These are phyloP conservation scores for Crax fasciolata DNA, from an alignment of 2,797 vertebrate species.

Conservation along the genomic window DNA sequence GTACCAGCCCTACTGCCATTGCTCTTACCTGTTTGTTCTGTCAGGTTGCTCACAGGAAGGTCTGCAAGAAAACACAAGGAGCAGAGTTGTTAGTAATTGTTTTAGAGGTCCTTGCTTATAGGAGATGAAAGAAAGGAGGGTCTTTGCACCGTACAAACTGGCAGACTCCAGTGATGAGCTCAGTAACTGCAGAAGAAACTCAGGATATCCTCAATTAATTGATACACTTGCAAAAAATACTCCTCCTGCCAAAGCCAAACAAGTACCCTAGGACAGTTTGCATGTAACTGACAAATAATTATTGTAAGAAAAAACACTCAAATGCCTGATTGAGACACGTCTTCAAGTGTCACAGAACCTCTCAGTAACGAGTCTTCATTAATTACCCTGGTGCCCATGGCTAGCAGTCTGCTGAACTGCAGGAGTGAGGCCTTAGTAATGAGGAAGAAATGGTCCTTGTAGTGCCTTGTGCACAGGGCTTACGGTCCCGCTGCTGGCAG, in stretches of 20 bases:
- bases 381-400: background rate
- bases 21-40: constrained; percentile 34
- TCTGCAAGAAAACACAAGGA: constrained; percentile 52
- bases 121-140: background rate
- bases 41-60: rapidly evolving
- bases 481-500: background rate
- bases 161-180: background rate
- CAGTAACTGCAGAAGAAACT: background rate
- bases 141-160: background rate
- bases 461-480: background rate
- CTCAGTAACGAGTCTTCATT: constrained; percentile 28
- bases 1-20: background rate
- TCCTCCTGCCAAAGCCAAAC: background rate
- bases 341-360: constrained; percentile 3
- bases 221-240: background rate
- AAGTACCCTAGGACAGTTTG: background rate
- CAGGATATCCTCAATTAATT: constrained; percentile 31
- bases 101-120: background rate
- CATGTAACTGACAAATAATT: constrained; percentile 4
- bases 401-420: background rate
- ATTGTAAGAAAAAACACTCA: constrained; percentile 14
- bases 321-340: background rate
- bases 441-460: constrained; percentile 22
- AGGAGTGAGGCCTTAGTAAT: constrained; percentile 1
- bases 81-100: background rate